phyloP scores from a whole-genome alignment of 2,797 vertebrate species.

The Saguinus oedipus region DNA sequence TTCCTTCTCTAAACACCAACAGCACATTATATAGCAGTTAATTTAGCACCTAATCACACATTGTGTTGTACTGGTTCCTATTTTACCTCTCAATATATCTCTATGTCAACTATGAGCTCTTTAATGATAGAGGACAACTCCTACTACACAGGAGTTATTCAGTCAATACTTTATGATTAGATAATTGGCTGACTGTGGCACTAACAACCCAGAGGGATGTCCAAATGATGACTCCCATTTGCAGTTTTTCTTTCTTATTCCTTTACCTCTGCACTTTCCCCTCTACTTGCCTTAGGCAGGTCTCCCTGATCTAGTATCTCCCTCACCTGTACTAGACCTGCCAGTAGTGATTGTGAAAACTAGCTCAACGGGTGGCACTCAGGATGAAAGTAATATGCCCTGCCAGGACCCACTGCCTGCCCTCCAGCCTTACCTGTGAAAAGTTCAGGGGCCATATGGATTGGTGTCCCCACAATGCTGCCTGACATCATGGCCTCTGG shows the following conservation, averaged over 20 bases:
- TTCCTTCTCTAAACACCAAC: background rate
- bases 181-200: background rate
- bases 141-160: background rate
- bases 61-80: background rate
- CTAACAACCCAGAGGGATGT: background rate
- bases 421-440: slow-evolving; percentile 91
- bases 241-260: background rate
- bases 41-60: background rate
- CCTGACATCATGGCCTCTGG: slow-evolving; percentile 99
- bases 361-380: no score
- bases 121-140: background rate
- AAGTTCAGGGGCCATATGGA: slow-evolving; percentile 99
- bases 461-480: slow-evolving; percentile 98
- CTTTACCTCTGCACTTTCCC: background rate
- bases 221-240: background rate
- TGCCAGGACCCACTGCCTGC: background rate
- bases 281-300: background rate
- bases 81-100: background rate
- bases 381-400: background rate
- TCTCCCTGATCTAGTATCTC: background rate
- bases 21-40: background rate
- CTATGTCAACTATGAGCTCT: background rate
- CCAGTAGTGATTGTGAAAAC: background rate
- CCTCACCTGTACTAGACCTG: background rate
- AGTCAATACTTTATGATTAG: background rate